Evolutionary conservation across 2,113 vertebrate genomes (phyloP).

Genomic region (Sarotherodon lohbergeri): DNA sequence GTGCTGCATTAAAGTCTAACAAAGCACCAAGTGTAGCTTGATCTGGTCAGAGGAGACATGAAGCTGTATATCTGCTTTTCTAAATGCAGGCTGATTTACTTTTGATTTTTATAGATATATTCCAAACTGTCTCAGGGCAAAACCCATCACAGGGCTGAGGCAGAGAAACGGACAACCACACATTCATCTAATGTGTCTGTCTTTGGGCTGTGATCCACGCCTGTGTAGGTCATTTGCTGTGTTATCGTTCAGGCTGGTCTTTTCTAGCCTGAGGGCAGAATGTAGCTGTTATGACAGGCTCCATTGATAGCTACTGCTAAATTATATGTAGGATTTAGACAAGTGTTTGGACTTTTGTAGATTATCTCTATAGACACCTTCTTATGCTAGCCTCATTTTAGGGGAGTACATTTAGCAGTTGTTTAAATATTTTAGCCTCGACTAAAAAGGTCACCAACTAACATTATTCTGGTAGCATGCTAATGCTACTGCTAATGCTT

Average conservation of each 20-base stretch:
- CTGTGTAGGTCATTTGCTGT: accelerated
- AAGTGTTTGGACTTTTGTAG: not conserved
- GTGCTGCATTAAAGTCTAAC: not conserved
- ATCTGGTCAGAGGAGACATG: not conserved
- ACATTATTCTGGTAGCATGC: not conserved
- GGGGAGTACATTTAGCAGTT: not conserved
- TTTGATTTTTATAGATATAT: not conserved
- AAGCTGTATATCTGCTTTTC: not conserved
- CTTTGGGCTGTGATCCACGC: not conserved
- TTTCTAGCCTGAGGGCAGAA: not conserved
- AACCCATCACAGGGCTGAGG: no score
- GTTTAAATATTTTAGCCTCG: not conserved
- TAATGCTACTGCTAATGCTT: not conserved
- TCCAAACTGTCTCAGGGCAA: not conserved
- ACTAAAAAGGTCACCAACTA: not conserved
- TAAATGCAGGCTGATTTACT: not conserved
- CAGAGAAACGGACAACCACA: not conserved
- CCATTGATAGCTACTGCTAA: not conserved
- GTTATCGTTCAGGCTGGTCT: not conserved
- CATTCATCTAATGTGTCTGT: not conserved
- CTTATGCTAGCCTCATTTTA: not conserved
- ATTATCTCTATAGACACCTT: not conserved
- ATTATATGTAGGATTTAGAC: accelerated
- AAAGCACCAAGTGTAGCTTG: not conserved
- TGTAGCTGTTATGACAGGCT: not conserved